Percentiles rank a stretch among this genome's conserved stretches.
Evolutionary conservation across 2,797 vertebrate species (phyloP).

Genomic region (Arrhamphus sclerolepis): DNA sequence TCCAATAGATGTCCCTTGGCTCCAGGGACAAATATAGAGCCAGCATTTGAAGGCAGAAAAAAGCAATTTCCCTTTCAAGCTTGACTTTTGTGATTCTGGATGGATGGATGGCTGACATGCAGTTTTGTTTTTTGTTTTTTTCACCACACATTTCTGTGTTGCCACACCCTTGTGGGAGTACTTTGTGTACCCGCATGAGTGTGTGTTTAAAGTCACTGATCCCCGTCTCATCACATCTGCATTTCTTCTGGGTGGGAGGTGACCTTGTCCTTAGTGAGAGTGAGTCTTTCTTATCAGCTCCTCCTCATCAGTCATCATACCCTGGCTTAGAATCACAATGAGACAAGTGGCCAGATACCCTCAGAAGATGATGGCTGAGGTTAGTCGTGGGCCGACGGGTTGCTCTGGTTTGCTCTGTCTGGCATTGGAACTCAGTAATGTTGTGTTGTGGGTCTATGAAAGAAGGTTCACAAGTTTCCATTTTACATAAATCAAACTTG

Average conservation of each 20-base stretch:
- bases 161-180: not conserved
- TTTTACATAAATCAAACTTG: too few relatives aligned
- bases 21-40: too few relatives aligned
- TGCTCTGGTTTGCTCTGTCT: conserved; percentile 2
- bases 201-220: conserved; percentile 46
- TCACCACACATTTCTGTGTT: not conserved
- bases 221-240: conserved; percentile 68
- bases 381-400: not conserved
- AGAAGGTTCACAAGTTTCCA: too few relatives aligned
- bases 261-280: conserved; percentile 73
- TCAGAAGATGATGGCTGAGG: conserved; percentile 26
- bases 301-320: conserved; percentile 72
- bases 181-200: not conserved
- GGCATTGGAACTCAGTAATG: not conserved
- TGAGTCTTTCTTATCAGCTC: conserved; percentile 73
- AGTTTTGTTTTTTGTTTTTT: not conserved
- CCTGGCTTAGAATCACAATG: conserved; percentile 69
- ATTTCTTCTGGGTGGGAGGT: conserved; percentile 64
- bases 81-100: not conserved
- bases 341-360: conserved; percentile 40
- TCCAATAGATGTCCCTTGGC: too few relatives aligned
- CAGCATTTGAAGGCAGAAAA: too few relatives aligned
- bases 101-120: not conserved
- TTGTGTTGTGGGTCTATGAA: not conserved
- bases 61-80: too few relatives aligned